Percentiles rank a stretch among this genome's conserved stretches.
phyloP scores from a whole-genome alignment of 2,888 invertebrate genomes.

The Plagodis pulveraria region DNA sequence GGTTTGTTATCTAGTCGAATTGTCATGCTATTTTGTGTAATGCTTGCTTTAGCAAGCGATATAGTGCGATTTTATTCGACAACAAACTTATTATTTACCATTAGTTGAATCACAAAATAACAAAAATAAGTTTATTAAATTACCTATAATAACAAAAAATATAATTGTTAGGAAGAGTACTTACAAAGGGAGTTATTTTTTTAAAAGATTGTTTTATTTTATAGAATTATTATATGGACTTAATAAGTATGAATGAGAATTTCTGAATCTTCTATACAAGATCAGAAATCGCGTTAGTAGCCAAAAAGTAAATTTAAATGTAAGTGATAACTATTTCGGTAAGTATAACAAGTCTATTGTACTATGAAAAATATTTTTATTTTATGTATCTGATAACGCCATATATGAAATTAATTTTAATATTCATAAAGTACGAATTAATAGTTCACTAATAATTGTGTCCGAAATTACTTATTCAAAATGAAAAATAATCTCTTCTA shows the following conservation, averaged over 20 bases:
- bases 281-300: background rate
- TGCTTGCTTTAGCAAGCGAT: constrained; percentile 45
- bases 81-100: background rate
- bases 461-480: no score
- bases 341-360: no score
- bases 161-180: constrained; percentile 14
- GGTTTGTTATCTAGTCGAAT: constrained; percentile 36
- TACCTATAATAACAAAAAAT: background rate
- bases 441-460: no score
- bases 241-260: background rate
- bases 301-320: background rate
- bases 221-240: constrained; percentile 1
- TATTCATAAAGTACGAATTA: no score
- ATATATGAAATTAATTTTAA: no score
- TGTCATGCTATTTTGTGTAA: constrained; percentile 46
- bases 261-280: background rate
- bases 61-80: constrained; percentile 48
- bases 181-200: constrained; percentile 13
- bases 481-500: no score
- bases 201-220: constrained; percentile 4
- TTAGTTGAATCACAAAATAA: background rate
- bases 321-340: no score
- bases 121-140: no score
- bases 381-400: no score
- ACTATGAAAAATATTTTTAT: no score